Base-by-base conservation (phyloP, 2,797 vertebrate species). In the Thunnus albacares region DNA sequence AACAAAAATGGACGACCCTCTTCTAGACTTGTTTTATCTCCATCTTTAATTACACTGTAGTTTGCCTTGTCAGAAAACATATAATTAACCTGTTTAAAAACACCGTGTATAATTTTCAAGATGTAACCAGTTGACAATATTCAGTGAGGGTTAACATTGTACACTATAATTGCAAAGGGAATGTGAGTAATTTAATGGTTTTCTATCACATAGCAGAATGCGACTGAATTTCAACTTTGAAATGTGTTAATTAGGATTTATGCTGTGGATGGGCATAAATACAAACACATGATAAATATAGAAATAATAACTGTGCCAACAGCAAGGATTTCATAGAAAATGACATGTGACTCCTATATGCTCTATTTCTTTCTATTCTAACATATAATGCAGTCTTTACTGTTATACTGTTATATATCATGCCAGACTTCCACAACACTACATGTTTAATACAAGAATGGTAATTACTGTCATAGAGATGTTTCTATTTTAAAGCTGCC, bases 1-100 rank as follows among this genome's bases (percentile, higher is more conserved):
- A 92, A 86, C 30, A 86, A 91, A 93, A 94, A 90, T 91, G 90
- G 85, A 85, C n/a, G 30, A 80, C 33, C 82, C 77, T 77, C 64
- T 89, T 60, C 55, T 9, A 59, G 68, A 72, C 41, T 71, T 85
- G 41, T 6, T 45, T 63, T 56, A 2, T 43, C 10, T 64, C 15
- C 4, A 28, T 57, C 5, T 57, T 22, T 52, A 67, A 6, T 63
- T 47, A n/a, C 5, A 5, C 35, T 58, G 17, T 20, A 60, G 24
- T 1, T 47, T 11, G 43, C 24, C 47, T 51, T n/a, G 12, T 4
- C 22, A 45, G 22, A 12, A 57, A 71, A 63, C 9, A 12, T 70
- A 10, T 53, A 58, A 79, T 70, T 59, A 63, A 41, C 26, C 3
- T 15, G 47, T 62, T 67, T 69, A 41, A 53, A 68, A 73, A 57